A percentile compares a stretch with the other conserved stretches of the same genome.
phyloP scores from a whole-genome alignment of 2,797 vertebrate genomes.

The Eidolon dupreanum region DNA sequence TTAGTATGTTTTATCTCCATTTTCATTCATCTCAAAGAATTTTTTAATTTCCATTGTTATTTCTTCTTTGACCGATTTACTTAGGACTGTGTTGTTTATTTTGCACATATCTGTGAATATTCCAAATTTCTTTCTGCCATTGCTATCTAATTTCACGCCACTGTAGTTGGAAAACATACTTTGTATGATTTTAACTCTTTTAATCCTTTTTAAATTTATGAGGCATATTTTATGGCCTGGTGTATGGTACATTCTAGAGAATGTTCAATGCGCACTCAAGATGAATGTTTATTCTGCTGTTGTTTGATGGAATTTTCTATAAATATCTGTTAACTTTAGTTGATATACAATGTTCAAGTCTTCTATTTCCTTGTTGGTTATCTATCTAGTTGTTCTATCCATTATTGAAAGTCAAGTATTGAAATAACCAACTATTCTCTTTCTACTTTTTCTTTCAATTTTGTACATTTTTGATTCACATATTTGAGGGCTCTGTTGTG shows the following conservation, averaged over 20 bases:
- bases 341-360: background rate
- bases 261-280: background rate
- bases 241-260: background rate
- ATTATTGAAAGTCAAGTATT: background rate
- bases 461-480: background rate
- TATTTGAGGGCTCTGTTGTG: background rate
- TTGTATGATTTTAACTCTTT: background rate
- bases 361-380: background rate
- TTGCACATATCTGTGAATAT: background rate
- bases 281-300: background rate
- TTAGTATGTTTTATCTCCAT: background rate
- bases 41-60: background rate
- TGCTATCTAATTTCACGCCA: background rate
- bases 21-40: background rate
- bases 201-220: background rate
- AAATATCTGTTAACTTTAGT: background rate
- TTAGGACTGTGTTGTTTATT: background rate
- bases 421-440: background rate
- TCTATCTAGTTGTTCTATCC: background rate
- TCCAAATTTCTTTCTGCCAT: background rate
- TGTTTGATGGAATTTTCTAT: background rate
- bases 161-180: background rate
- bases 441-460: background rate
- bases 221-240: background rate
- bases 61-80: background rate